These are phyloP conservation scores for Rhagoletis zephyria DNA, from an alignment of 1,140 invertebrate species.

Conservation along the genomic window DNA sequence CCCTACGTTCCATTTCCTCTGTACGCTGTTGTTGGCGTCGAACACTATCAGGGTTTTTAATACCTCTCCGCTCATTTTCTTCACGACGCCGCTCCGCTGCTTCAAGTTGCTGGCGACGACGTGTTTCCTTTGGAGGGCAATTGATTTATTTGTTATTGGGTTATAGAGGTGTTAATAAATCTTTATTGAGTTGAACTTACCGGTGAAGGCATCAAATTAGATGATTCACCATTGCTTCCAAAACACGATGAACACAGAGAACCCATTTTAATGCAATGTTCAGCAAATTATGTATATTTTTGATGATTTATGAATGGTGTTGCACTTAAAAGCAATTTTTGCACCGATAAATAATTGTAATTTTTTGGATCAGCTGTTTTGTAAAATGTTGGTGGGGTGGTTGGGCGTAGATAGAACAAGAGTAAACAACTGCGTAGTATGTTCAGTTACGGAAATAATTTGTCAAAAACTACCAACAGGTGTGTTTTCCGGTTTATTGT, in stretches of 20 bases:
- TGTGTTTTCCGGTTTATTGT: no score
- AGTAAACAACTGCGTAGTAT: neutral
- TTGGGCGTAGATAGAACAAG: neutral
- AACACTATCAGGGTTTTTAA: constrained; percentile 68
- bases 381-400: neutral
- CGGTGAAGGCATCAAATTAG: constrained; percentile 68
- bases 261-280: constrained; percentile 60
- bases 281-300: neutral
- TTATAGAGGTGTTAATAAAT: neutral
- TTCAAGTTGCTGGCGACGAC: constrained; percentile 67
- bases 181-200: constrained; percentile 56
- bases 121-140: constrained; percentile 64
- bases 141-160: neutral
- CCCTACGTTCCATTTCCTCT: constrained; percentile 62
- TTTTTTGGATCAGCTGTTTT: neutral
- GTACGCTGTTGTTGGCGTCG: constrained; percentile 65
- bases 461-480: no score
- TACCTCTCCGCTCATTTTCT: constrained; percentile 67
- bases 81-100: constrained; percentile 67
- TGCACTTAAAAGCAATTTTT: no score
- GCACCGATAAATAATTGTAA: no score
- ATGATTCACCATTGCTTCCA: constrained; percentile 64
- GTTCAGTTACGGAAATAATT: no score
- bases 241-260: constrained; percentile 61
- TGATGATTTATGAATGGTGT: neutral